Conservation (phyloP, 2,888 invertebrate species). For the Cosmorhoe ocellata region DNA sequence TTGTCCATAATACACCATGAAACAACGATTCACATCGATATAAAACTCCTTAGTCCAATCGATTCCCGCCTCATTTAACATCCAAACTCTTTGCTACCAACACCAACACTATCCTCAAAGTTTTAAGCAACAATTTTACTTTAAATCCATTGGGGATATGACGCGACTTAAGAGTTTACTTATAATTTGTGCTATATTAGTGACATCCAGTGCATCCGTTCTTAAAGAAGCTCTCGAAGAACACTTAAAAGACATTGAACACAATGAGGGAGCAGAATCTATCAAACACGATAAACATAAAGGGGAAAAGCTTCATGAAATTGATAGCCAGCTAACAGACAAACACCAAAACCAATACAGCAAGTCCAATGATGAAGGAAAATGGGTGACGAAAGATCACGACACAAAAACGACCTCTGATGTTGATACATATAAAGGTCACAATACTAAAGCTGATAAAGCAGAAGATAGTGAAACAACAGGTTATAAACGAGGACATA, state of each 20-base stretch:
- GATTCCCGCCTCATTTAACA: conserved; percentile 57
- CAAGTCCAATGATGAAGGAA: conserved; percentile 73
- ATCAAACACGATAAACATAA: conserved; percentile 71
- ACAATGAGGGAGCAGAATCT: conserved; percentile 67
- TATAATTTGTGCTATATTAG: conserved; percentile 52
- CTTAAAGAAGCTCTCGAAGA: conserved; percentile 75
- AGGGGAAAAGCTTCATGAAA: conserved; percentile 72
- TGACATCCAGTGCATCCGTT: conserved; percentile 58
- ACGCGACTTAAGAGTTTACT: conserved; percentile 45
- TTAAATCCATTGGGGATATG: conserved; percentile 58
- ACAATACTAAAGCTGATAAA: conserved; percentile 69
- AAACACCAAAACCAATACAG: conserved; percentile 70
- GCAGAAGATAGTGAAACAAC: conserved; percentile 67
- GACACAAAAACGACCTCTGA: conserved; percentile 71
- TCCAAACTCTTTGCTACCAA: conserved; percentile 43
- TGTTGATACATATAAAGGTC: conserved; percentile 71
- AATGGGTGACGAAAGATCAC: conserved; percentile 74
- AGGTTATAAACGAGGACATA: conserved; percentile 79
- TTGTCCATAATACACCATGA: conserved; percentile 76
- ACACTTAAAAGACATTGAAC: conserved; percentile 71
- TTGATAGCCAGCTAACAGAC: conserved; percentile 67
- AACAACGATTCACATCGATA: conserved; percentile 60
- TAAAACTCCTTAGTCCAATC: conserved; percentile 67
- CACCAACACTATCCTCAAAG: conserved; percentile 29
- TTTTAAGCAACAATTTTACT: not conserved